Evolutionary conservation across 2,113 vertebrate species (phyloP), one percentile per base, ranked within the genome.

Genomic region (Chamaetylas fuelleborni): DNA sequence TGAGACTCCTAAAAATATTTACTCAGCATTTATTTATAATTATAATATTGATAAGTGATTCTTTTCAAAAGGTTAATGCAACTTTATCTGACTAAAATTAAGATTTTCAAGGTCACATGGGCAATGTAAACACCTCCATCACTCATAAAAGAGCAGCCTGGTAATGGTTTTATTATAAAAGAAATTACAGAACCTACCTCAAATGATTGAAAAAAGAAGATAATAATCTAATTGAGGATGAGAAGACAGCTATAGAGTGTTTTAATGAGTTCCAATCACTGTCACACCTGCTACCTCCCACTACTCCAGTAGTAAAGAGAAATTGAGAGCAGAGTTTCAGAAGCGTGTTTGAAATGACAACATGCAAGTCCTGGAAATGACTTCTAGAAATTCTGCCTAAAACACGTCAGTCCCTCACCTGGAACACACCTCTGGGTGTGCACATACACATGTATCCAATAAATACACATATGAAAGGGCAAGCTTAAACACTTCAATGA

Each of bases 371-470:
- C 57, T 84, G 57, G 34, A 42, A 91, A 78, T n/a, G 0, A 45
- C 22, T 86, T 80, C 58, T 25, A 3, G 14, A 56, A 67, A 74
- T 60, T 45, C 45, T 54, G 34, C 42, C 69, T 33, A 15, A 53
- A 14, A 31, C 0, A 5, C 7, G 11, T 50, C 38, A 58, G 14
- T 45, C 33, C 34, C 24, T 36, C n/a, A 36, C 4, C 26, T 42
- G 61, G 50, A 48, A 43, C 1, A 47, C 3, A 14, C 8, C 47
- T 38, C 83, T 12, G 6, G 14, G 11, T 42, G 33, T 58, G 57
- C 36, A 51, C 43, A 61, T 1, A 17, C 8, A 2, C 5, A 14
- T 0, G 1, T 38, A 25, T 26, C 18, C 29, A 16, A 73, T 5
- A 26, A 12, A 64, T 12, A 28, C 7, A 20, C 8, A 8, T 0